These are phyloP conservation scores for Micrastur ruficollis DNA, from an alignment of 2,797 vertebrate genomes.

Conservation along the genomic window DNA sequence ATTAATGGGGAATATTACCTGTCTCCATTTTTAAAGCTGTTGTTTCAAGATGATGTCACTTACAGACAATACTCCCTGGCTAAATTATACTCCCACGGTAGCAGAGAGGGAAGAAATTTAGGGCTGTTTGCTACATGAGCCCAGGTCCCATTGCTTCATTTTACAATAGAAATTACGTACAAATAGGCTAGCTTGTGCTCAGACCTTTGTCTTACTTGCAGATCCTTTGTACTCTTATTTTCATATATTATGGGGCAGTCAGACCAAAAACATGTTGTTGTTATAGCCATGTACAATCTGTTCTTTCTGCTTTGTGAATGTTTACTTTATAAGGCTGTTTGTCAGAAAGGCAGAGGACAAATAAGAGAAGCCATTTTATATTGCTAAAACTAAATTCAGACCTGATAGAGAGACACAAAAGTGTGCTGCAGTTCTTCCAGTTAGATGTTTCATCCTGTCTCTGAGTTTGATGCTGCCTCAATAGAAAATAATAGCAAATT, in stretches of 20 bases:
- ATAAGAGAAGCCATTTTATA: neutral
- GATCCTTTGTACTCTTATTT: neutral
- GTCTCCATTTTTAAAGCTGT: neutral
- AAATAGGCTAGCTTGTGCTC: neutral
- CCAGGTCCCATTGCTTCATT: neutral
- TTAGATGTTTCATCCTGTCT: neutral
- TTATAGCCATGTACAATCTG: neutral
- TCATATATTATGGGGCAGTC: neutral
- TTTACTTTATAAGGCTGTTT: conserved; percentile 23
- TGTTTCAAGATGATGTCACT: conserved; percentile 24
- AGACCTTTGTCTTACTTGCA: conserved; percentile 12
- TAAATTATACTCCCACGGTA: neutral
- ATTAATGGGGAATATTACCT: conserved; percentile 28
- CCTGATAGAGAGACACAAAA: neutral
- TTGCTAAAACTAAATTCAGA: neutral
- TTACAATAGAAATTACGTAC: neutral
- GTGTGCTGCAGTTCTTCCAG: neutral
- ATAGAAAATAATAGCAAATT: neutral
- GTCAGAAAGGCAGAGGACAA: neutral
- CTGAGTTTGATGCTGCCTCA: neutral
- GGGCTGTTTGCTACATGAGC: neutral
- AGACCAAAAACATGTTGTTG: neutral
- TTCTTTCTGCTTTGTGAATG: neutral
- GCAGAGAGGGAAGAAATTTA: neutral
- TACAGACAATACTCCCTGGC: neutral